phyloP scores from a whole-genome alignment of 92 coral and sea anemone species.

The Parazoanthus darwini region DNA sequence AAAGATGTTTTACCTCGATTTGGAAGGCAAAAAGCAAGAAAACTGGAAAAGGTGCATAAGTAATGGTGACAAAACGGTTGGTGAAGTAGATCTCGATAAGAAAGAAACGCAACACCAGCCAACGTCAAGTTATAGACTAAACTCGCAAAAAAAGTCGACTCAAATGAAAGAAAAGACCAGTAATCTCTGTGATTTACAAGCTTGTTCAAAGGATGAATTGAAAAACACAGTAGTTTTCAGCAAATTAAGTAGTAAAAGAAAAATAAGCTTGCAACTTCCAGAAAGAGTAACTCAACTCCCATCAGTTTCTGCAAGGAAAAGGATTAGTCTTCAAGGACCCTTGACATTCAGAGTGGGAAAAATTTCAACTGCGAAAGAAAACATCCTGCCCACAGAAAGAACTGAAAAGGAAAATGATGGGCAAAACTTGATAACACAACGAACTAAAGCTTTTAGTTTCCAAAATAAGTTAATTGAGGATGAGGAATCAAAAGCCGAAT shows the following conservation, averaged over 20 bases:
- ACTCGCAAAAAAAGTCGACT: background rate
- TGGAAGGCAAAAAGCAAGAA: background rate
- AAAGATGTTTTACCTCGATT: background rate
- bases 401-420: background rate
- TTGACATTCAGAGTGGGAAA: background rate
- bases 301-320: no score
- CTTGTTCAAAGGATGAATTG: background rate
- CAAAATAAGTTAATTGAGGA: background rate
- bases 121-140: background rate
- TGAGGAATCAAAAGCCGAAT: background rate
- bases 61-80: background rate
- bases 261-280: background rate
- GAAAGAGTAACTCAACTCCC: background rate
- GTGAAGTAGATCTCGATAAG: background rate
- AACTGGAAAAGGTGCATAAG: background rate
- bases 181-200: background rate
- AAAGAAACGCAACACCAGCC: background rate
- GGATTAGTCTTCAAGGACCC: slow-evolving; percentile 6
- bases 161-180: background rate
- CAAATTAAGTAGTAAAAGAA: background rate
- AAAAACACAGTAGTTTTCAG: background rate
- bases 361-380: background rate
- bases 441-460: background rate
- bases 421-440: background rate
- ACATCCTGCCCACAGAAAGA: no score